Base-by-base conservation (phyloP, 2,113 vertebrate species). In the Barbus barbus region DNA sequence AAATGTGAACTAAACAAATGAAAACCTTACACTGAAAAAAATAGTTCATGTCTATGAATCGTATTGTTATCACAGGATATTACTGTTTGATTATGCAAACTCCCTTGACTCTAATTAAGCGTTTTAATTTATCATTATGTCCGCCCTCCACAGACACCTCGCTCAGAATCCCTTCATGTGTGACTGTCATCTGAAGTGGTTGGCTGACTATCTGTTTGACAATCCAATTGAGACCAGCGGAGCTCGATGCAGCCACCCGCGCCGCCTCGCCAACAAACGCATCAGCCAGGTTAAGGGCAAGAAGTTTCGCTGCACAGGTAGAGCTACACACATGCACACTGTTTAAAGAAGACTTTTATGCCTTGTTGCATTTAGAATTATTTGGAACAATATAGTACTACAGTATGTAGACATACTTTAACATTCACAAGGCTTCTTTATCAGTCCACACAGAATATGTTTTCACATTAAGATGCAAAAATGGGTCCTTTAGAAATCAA, bases 301-400 rank as follows among this genome's bases (percentile, higher is more conserved):
- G 95, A 99, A 99, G 96, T 99, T 99, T 96, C 96, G 98, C 92
- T 99, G 98, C 95, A 97, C 98, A 97, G 98, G 98, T 99, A 97
- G 5, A 16, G 26, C 22, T 24, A 79, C 31, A 84, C 56, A 74
- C 71, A 20, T 36, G 38, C 53, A 76, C 26, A 46, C 60, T 60
- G 53, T 75, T 77, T 14, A 28, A 67, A n/a, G 46, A 60, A 6
- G 53, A 65, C 18, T 53, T 33, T 5, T 13, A 53, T 22, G 9
- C 11, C 65, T 16, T 53, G n/a, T n/a, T n/a, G n/a, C n/a, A n/a
- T n/a, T n/a, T n/a, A n/a, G n/a, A n/a, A n/a, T n/a, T n/a, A n/a
- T n/a, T n/a, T n/a, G n/a, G n/a, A n/a, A n/a, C n/a, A n/a, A n/a
- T n/a, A n/a, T n/a, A n/a, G n/a, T n/a, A n/a, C n/a, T n/a, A n/a